A percentile compares a stretch with the other conserved stretches of the same genome.
Conservation (phyloP, 2,888 invertebrate genomes). For the Pecten maximus region DNA sequence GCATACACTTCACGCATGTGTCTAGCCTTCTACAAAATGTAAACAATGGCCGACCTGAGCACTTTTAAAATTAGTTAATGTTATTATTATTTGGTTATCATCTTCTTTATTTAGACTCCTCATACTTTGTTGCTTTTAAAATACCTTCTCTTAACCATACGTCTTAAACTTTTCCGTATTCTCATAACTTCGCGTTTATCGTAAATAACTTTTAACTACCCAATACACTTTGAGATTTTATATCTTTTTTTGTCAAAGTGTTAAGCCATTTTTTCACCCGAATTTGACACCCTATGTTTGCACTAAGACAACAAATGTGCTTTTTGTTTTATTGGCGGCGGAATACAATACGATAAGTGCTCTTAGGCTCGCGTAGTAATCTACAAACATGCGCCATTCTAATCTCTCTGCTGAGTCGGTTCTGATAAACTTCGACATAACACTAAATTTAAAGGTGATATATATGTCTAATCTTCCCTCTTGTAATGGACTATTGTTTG, state of each 20-base stretch:
- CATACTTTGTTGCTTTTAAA: not conserved
- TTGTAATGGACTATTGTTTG: not conserved
- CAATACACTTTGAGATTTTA: not conserved
- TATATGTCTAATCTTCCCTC: not conserved
- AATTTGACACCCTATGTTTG: conserved; percentile 15
- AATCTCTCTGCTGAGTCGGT: conserved; percentile 26
- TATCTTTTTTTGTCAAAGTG: not conserved
- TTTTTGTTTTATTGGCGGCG: conserved; percentile 28
- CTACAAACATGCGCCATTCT: not conserved
- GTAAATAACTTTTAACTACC: not conserved
- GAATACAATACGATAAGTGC: conserved; percentile 20
- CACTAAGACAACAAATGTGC: conserved; percentile 23
- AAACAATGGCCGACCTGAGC: too few species aligned
- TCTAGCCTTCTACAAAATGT: too few species aligned
- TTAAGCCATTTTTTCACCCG: conserved; percentile 33
- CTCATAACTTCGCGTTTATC: not conserved
- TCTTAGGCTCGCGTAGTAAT: conserved; percentile 25
- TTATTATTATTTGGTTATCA: not conserved
- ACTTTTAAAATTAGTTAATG: not conserved
- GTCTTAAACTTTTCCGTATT: not conserved
- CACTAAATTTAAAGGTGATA: conserved; percentile 20
- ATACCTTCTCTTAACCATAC: not conserved
- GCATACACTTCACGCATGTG: too few species aligned
- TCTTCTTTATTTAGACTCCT: not conserved
- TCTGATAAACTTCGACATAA: conserved; percentile 4